These are phyloP conservation scores for Caenorhabditis brenneri DNA, from an alignment of 1,140 invertebrate genomes.

Conservation along the genomic window DNA sequence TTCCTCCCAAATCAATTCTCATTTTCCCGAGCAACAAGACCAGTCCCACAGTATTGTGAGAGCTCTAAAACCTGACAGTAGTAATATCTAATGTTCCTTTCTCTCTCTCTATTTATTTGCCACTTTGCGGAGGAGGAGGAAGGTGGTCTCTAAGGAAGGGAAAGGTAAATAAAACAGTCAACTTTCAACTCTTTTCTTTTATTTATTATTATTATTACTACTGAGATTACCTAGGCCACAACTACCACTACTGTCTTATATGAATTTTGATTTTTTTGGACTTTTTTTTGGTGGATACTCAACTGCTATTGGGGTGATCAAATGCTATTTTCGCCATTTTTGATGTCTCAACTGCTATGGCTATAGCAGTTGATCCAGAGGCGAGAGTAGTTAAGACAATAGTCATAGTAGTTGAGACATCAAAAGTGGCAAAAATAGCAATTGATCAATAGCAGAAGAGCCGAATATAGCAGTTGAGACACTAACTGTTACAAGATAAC, in stretches of 20 bases:
- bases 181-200: constrained; percentile 2
- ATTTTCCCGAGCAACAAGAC: background rate
- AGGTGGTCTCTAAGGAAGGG: background rate
- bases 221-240: background rate
- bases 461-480: too few relatives aligned
- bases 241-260: too few relatives aligned
- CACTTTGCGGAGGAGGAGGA: background rate
- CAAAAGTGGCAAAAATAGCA: too few relatives aligned
- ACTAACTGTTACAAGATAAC: too few relatives aligned
- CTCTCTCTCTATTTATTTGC: constrained; percentile 8
- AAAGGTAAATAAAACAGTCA: background rate
- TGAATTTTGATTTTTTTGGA: background rate
- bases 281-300: background rate
- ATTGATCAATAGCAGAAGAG: too few relatives aligned
- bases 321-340: too few relatives aligned
- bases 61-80: background rate
- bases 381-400: too few relatives aligned
- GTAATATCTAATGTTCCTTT: background rate
- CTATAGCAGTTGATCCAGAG: too few relatives aligned
- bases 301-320: too few relatives aligned
- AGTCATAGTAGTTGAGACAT: too few relatives aligned
- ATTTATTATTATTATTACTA: constrained; percentile 32
- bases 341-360: too few relatives aligned
- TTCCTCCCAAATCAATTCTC: too few relatives aligned
- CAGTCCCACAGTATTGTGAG: background rate